These are phyloP conservation scores for Antheraea pernyi DNA, from an alignment of 1,140 invertebrate genomes.

Conservation along the genomic window DNA sequence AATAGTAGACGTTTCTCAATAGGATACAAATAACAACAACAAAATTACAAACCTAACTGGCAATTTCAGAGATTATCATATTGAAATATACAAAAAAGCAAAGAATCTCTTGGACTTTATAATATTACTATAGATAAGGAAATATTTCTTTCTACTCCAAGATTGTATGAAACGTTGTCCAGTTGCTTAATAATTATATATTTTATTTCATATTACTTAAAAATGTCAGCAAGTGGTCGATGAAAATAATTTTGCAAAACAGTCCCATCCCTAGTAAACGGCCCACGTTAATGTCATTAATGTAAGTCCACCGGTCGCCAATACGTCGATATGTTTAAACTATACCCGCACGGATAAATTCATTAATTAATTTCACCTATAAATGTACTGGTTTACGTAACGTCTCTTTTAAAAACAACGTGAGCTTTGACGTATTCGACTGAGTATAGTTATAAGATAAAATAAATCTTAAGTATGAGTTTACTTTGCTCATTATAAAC, in stretches of 20 bases:
- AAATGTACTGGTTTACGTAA: neutral
- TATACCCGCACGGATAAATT: conserved; percentile 18
- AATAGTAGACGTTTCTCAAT: no score
- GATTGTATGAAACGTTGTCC: no score
- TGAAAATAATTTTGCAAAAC: conserved; percentile 1
- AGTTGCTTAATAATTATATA: neutral
- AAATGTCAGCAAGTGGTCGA: neutral
- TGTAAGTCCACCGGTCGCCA: conserved; percentile 51
- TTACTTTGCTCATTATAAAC: no score
- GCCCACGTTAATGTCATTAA: conserved; percentile 67
- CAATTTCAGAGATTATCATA: no score
- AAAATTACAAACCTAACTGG: no score
- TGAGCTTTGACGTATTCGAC: neutral
- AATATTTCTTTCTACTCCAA: no score
- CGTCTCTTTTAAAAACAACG: neutral
- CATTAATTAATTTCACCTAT: conserved; percentile 13
- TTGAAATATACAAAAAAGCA: no score
- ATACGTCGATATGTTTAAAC: conserved; percentile 55
- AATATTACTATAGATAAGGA: no score
- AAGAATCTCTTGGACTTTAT: no score
- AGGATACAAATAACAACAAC: no score
- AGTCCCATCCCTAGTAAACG: conserved; percentile 35
- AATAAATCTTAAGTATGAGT: no score
- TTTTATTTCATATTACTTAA: neutral
- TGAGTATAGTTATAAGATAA: no score